A percentile compares a stretch with the other conserved stretches of the same genome.
Conservation (phyloP, 2,113 vertebrate genomes). For the Gallinago undulata region DNA sequence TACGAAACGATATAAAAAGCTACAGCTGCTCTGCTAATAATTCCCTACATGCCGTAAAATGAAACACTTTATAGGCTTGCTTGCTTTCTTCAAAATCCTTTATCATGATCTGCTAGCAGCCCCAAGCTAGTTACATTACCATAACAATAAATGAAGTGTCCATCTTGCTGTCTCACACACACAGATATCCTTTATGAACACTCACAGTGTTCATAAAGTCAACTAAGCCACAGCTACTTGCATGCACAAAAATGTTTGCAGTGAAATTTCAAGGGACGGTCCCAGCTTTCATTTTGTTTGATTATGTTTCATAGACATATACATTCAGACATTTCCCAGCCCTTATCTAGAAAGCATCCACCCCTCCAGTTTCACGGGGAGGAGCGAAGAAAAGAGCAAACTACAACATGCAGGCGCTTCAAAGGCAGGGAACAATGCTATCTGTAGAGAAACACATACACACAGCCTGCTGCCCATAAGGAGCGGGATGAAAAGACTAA, state of each 20-base stretch:
- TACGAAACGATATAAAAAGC: neutral
- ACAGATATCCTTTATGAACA: neutral
- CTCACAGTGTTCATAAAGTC: neutral
- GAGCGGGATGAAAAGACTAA: neutral
- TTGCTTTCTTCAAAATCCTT: neutral
- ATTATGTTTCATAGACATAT: neutral
- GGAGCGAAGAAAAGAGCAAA: constrained; percentile 16
- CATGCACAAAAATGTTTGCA: neutral
- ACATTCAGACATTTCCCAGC: neutral
- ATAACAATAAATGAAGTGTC: neutral
- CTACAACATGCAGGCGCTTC: neutral
- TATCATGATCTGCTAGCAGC: neutral
- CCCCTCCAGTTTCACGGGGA: neutral
- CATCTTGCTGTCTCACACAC: neutral
- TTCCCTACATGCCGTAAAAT: constrained; percentile 13
- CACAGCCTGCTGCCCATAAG: neutral
- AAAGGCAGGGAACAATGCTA: neutral
- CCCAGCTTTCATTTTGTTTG: neutral
- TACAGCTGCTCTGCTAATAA: constrained; percentile 43
- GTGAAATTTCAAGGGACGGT: neutral
- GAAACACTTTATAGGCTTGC: neutral
- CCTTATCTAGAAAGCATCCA: neutral
- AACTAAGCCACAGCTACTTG: neutral
- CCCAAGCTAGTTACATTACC: neutral
- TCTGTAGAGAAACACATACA: constrained; percentile 10